Percentiles rank a stretch among this genome's conserved stretches.
Evolutionary conservation across 1,140 invertebrate genomes (phyloP).

Genomic region (Littorina saxatilis): DNA sequence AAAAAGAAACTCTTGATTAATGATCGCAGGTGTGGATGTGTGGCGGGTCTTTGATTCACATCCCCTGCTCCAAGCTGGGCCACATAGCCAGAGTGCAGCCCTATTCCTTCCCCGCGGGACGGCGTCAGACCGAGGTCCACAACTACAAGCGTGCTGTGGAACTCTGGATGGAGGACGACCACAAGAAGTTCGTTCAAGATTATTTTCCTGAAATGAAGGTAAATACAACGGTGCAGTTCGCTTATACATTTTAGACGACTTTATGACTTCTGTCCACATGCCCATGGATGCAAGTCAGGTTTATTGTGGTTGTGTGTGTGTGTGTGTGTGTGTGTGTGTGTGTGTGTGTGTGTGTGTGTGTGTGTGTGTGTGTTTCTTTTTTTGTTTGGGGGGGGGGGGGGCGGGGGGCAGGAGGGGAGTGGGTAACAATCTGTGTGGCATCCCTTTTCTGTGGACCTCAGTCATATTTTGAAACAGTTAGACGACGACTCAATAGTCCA

Average conservation of each 20-base stretch:
- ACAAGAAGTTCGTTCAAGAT: constrained; percentile 56
- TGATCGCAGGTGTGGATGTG: constrained; percentile 96
- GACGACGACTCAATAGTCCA: no score
- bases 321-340: constrained; percentile 9
- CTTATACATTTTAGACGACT: no score
- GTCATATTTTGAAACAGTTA: no score
- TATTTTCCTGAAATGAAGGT: constrained; percentile 58
- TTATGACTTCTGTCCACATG: no score
- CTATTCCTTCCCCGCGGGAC: constrained; percentile 92
- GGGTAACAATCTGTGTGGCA: no score
- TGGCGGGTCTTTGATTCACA: constrained; percentile 94
- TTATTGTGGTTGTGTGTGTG: neutral
- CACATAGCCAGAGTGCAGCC: constrained; percentile 87
- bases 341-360: neutral
- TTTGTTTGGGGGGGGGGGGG: neutral
- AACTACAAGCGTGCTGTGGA: constrained; percentile 65
- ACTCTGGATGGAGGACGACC: constrained; percentile 62
- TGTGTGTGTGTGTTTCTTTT: neutral
- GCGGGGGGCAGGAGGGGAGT: no score
- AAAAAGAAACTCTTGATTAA: no score
- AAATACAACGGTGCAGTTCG: no score
- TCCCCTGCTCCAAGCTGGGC: constrained; percentile 72
- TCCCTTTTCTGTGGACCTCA: no score
- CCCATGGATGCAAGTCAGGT: neutral
- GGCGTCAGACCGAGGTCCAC: constrained; percentile 45